Evolutionary conservation across 1,140 invertebrate species (phyloP), one percentile per base, ranked within the genome.

Genomic region (Temnothorax nylanderi): DNA sequence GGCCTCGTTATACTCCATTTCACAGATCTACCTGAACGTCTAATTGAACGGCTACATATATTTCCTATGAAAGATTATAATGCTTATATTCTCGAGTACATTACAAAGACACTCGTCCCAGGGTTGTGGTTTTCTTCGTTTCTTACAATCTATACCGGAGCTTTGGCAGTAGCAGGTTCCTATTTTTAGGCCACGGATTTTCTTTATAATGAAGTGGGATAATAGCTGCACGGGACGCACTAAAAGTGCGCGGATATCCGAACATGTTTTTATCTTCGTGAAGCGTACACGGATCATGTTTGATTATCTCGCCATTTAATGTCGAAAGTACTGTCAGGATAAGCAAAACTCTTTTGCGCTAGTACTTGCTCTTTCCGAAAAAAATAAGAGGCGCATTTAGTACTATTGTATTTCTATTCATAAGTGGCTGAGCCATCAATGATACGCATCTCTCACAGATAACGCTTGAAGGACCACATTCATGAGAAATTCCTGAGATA

Each of bases 91-190:
- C 58, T 87, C 84, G 65, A 87, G 77, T 91, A 91, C 85, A 49
- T 91, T 89, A 88, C 62, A 91, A 87, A 87, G 47, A 92, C 75
- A 81, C 78, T 80, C 56, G 47, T 74, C 32, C 47, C 34, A 77
- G 74, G 76, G 47, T 51, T 64, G 69, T 60, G 86, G 54, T 69
- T 62, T 65, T 49, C 58, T 85, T 44, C 21, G n/a, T 84, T 60
- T 85, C 82, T 82, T 89, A 89, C 16, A 34, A 85, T 71, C 72
- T 92, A 89, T 67, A 89, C 87, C 87, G 91, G 91, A 88, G 85
- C 89, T 93, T 93, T 93, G 92, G 92, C 92, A 93, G 89, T 93
- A 92, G 76, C 69, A 72, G 86, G 85, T 85, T 80, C 65, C 76
- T 84, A 81, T 41, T 86, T 85, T 91, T 91, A 91, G 88, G 86